Base-by-base conservation (phyloP, 2,888 invertebrate species). In the Coremacera marginata region DNA sequence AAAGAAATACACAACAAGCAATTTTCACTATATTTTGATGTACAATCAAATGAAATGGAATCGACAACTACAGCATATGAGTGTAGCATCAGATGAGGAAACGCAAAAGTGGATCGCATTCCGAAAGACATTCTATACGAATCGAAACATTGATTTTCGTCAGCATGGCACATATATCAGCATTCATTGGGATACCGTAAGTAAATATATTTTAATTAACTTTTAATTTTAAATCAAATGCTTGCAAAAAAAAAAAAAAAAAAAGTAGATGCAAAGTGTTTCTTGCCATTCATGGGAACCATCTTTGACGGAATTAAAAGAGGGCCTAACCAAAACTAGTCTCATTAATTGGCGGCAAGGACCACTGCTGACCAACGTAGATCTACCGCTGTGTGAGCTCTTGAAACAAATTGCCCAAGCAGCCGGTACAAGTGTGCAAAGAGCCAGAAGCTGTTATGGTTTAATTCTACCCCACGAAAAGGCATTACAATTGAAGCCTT, bases 1-100 rank as follows among this genome's bases (percentile, higher is more conserved):
- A 37, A 44, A 73, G 0, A 86, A 84, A 75, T 86, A 82, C 22
- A 83, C 85, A 2, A 67, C 71, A 5, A 77, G 77, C 4, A 84
- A 83, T 52, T 86, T 87, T 57, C 88, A 88, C 67, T 88, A 86
- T 72, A 78, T 88, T 19, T 75, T 86, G 4, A 79, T 88, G 11
- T 85, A 85, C 76, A 88, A 86, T 71, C 88, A 88, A 72, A 80
- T 82, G 3, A 86, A 86, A 72, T 88, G 88, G 88, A 84, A 84
- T 77, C 78, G 75, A 5, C 81, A 87, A 76, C 72, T 88, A 37
- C 72, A 37, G 25, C 75, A 76, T 11, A 65, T 76, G 34, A 65
- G 70, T 62, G 62, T 65, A 2, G 57, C 75, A 14, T 14, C 76
- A 1, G 77, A 81, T 11, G 77, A 80, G 3, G 22, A 60, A 9